A percentile compares a stretch with the other conserved stretches of the same genome.
Conservation (phyloP, 2,113 vertebrate genomes). For the Camelus dromedarius region DNA sequence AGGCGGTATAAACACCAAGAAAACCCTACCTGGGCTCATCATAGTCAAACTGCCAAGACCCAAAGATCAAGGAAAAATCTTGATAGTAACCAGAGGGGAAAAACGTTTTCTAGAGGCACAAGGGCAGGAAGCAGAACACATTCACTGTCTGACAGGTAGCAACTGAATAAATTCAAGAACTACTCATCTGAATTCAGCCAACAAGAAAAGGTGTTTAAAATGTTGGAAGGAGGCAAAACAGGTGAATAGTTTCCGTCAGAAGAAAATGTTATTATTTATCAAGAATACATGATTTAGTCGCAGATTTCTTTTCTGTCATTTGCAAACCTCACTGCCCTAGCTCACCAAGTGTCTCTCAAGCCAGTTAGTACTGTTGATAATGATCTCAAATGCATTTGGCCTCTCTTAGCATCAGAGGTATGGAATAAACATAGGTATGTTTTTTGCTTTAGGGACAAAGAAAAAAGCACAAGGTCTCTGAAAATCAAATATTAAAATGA, state of each 20-base stretch:
- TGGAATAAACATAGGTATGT: not conserved
- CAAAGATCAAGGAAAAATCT: not conserved
- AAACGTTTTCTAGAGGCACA: not conserved
- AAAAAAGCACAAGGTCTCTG: not conserved
- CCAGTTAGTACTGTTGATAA: not conserved
- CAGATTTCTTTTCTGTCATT: not conserved
- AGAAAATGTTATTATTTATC: not conserved
- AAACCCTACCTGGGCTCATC: not conserved
- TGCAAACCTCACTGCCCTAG: not conserved
- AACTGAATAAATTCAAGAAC: not conserved
- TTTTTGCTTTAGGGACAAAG: not conserved
- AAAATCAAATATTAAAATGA: not conserved
- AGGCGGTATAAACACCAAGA: not conserved
- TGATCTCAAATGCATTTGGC: not conserved
- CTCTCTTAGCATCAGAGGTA: not conserved
- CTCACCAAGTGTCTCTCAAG: not conserved
- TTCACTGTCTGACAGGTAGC: not conserved
- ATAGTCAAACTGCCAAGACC: not conserved
- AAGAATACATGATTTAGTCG: not conserved
- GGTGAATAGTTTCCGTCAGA: not conserved
- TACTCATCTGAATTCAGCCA: not conserved
- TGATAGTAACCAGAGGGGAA: not conserved
- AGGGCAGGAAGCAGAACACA: not conserved
- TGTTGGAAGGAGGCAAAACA: not conserved
- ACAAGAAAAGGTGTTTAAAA: constrained; percentile 14